A percentile compares a stretch with the other conserved stretches of the same genome.
These are phyloP conservation scores for Gymnoscelis rufifasciata DNA, from an alignment of 2,888 invertebrate species.

Conservation along the genomic window DNA sequence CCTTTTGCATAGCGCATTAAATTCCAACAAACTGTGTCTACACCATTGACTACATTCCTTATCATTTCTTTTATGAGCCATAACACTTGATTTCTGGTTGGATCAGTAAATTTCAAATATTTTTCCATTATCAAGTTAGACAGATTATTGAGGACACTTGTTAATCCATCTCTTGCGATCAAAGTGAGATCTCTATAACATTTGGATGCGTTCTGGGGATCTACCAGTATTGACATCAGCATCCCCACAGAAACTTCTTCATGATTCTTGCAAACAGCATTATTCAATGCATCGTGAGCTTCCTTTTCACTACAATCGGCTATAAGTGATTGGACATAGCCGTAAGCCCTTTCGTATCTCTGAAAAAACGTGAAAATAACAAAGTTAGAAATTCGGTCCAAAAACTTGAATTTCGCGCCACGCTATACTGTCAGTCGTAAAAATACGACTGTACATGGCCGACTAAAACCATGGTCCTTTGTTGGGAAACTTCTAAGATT, in stretches of 20 bases:
- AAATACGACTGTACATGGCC: conserved; percentile 72
- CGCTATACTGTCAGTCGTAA: conserved; percentile 66
- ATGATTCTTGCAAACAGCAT: conserved; percentile 93
- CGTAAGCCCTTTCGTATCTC: conserved; percentile 94
- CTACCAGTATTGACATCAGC: conserved; percentile 91
- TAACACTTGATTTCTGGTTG: conserved; percentile 88
- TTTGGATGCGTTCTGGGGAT: conserved; percentile 89
- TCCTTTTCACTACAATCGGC: conserved; percentile 94
- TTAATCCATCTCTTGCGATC: conserved; percentile 92
- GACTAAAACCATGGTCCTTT: conserved; percentile 69
- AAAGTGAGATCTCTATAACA: conserved; percentile 95
- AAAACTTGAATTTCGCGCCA: conserved; percentile 69
- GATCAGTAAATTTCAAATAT: conserved; percentile 91
- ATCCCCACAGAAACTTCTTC: conserved; percentile 96
- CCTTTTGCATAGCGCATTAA: conserved; percentile 96
- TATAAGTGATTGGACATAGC: conserved; percentile 86
- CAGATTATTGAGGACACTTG: conserved; percentile 87
- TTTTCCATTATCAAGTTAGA: conserved; percentile 92
- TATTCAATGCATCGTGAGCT: conserved; percentile 93
- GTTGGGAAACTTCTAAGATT: conserved; percentile 68
- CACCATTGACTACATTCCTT: conserved; percentile 90
- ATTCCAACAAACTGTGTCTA: conserved; percentile 94
- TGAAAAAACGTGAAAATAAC: conserved; percentile 65
- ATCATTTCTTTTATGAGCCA: conserved; percentile 97
- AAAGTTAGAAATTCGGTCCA: conserved; percentile 31